A percentile compares a stretch with the other conserved stretches of the same genome.
phyloP scores from a whole-genome alignment of 1,140 invertebrate genomes.

The Drosophila erecta region DNA sequence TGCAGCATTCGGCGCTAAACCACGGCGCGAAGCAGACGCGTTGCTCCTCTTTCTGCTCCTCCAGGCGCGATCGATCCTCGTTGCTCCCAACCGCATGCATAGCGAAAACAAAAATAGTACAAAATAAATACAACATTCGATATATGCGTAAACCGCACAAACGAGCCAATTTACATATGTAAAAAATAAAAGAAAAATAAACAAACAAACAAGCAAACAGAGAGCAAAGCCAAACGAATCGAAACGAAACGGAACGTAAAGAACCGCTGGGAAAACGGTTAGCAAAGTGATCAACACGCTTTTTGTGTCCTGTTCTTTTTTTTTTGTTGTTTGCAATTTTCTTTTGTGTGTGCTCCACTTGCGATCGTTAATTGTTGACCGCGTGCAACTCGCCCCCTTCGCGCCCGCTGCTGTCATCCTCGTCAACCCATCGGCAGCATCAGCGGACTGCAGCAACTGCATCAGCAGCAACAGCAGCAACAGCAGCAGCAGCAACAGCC shows the following conservation, averaged over 20 bases:
- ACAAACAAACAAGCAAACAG: constrained; percentile 2
- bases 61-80: constrained; percentile 28
- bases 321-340: constrained; percentile 31
- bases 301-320: constrained; percentile 43
- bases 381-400: constrained; percentile 40
- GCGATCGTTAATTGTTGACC: constrained; percentile 50
- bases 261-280: constrained; percentile 23
- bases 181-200: constrained; percentile 2
- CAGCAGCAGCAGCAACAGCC: background rate
- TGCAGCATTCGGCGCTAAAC: constrained; percentile 84
- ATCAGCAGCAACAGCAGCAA: background rate
- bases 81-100: background rate
- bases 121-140: constrained; percentile 5
- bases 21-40: constrained; percentile 84
- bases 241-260: constrained; percentile 33
- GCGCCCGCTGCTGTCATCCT: constrained; percentile 6
- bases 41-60: constrained; percentile 49
- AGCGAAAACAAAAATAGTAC: background rate
- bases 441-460: background rate
- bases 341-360: constrained; percentile 46
- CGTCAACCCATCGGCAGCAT: constrained; percentile 9
- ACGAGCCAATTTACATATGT: no score
- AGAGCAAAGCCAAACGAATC: background rate
- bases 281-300: constrained; percentile 37
- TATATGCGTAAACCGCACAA: constrained; percentile 5